Evolutionary conservation across 2,888 invertebrate species (phyloP).

Genomic region (Cecidostiba fungosa): DNA sequence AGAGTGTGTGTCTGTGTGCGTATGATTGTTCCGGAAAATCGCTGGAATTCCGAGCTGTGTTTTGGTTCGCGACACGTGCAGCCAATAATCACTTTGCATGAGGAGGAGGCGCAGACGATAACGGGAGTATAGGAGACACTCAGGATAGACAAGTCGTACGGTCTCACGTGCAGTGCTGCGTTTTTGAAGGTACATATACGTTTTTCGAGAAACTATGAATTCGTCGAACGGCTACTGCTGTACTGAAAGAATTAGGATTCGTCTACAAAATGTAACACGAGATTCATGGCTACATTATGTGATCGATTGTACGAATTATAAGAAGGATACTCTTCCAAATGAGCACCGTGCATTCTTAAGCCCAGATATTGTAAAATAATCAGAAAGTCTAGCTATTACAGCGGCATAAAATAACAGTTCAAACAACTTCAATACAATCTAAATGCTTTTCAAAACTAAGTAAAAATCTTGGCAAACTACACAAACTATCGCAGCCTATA

Average conservation of each 20-base stretch:
- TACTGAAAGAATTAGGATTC: background rate
- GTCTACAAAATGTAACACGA: background rate
- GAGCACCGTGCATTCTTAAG: too few species aligned
- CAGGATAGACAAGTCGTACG: background rate
- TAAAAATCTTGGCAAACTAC: background rate
- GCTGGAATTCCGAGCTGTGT: background rate
- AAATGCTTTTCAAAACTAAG: too few species aligned
- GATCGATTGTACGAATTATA: background rate
- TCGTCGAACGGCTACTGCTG: too few species aligned
- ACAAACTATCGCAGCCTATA: background rate
- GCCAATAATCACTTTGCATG: background rate
- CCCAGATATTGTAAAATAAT: too few species aligned
- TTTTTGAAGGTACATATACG: constrained; percentile 3
- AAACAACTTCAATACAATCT: too few species aligned
- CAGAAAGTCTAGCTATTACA: too few species aligned
- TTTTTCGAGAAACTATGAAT: background rate
- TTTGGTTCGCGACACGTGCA: background rate
- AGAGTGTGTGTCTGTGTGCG: background rate
- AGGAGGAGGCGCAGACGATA: background rate
- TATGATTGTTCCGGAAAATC: background rate
- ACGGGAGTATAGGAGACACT: background rate
- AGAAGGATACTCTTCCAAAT: background rate
- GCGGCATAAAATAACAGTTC: too few species aligned
- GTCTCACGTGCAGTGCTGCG: background rate
- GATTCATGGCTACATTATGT: background rate